A percentile compares a stretch with the other conserved stretches of the same genome.
These are phyloP conservation scores for Iselma pallidipennis DNA, from an alignment of 2,888 invertebrate genomes.

Conservation along the genomic window DNA sequence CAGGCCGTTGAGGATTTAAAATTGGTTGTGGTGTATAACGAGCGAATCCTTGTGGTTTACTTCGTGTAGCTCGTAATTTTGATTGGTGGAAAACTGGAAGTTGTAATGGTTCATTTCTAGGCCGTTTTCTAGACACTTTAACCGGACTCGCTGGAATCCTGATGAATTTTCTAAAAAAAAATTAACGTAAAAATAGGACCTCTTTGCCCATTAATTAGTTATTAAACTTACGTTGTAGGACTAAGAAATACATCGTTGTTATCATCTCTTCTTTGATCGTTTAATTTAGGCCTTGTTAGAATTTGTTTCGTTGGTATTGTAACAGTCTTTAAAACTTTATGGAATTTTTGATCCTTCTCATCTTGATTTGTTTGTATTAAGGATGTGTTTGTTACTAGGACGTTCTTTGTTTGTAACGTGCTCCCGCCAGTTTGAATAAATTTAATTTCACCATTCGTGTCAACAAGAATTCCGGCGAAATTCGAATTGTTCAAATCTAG, in stretches of 20 bases:
- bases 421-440: conserved; percentile 62
- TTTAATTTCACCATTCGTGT: conserved; percentile 66
- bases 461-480: conserved; percentile 63
- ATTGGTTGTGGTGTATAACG: conserved; percentile 94
- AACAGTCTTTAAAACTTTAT: conserved; percentile 46
- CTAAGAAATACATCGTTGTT: conserved; percentile 78
- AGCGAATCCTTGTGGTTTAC: conserved; percentile 58
- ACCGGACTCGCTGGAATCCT: conserved; percentile 72
- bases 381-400: conserved; percentile 49
- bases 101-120: conserved; percentile 65
- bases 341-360: conserved; percentile 38
- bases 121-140: conserved; percentile 66
- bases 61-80: conserved; percentile 58
- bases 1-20: conserved; percentile 87
- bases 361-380: conserved; percentile 40
- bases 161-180: conserved; percentile 27
- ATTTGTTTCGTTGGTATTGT: conserved; percentile 47
- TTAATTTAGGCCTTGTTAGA: conserved; percentile 47
- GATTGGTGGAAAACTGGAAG: conserved; percentile 58
- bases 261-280: conserved; percentile 64
- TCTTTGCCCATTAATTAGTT: conserved; percentile 16
- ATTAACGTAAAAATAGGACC: background rate
- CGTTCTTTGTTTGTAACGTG: conserved; percentile 54
- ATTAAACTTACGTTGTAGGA: conserved; percentile 61
- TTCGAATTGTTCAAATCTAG: conserved; percentile 62